phyloP scores from a whole-genome alignment of 2,113 vertebrate species.

The Dunckerocampus dactyliophorus region DNA sequence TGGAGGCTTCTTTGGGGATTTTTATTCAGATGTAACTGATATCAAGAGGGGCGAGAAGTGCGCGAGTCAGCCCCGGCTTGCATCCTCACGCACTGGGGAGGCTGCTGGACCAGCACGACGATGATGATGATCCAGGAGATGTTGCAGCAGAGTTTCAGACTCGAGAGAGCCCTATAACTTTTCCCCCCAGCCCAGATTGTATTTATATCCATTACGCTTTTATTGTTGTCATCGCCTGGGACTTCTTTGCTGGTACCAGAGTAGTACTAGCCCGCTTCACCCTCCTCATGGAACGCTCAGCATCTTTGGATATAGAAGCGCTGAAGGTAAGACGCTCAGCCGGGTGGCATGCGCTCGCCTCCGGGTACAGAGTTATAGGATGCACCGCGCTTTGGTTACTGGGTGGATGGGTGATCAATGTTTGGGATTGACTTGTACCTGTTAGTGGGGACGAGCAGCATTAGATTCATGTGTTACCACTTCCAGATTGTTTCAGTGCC shows the following conservation, averaged over 20 bases:
- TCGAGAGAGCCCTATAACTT: constrained; percentile 58
- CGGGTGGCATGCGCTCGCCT: constrained; percentile 17
- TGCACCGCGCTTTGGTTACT: neutral
- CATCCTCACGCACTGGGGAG: constrained; percentile 37
- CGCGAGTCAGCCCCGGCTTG: constrained; percentile 14
- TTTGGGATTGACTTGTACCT: constrained; percentile 4
- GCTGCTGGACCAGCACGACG: neutral
- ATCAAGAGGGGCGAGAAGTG: constrained; percentile 32
- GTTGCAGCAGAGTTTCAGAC: constrained; percentile 55
- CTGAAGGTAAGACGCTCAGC: constrained; percentile 64
- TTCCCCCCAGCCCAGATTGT: constrained; percentile 14
- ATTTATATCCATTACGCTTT: constrained; percentile 9
- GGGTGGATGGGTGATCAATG: constrained; percentile 3
- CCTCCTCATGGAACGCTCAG: constrained; percentile 62
- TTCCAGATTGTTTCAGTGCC: neutral
- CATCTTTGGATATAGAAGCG: constrained; percentile 70
- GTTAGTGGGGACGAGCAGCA: neutral
- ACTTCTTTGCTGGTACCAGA: constrained; percentile 51
- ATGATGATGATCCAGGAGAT: constrained; percentile 23
- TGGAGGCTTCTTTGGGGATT: constrained; percentile 28
- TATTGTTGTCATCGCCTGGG: constrained; percentile 25
- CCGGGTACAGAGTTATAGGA: constrained; percentile 24
- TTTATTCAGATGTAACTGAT: constrained; percentile 45
- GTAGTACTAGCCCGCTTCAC: constrained; percentile 24
- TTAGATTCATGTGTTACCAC: neutral